Conservation (phyloP, 2,888 invertebrate species). For the Zele albiditarsus region DNA sequence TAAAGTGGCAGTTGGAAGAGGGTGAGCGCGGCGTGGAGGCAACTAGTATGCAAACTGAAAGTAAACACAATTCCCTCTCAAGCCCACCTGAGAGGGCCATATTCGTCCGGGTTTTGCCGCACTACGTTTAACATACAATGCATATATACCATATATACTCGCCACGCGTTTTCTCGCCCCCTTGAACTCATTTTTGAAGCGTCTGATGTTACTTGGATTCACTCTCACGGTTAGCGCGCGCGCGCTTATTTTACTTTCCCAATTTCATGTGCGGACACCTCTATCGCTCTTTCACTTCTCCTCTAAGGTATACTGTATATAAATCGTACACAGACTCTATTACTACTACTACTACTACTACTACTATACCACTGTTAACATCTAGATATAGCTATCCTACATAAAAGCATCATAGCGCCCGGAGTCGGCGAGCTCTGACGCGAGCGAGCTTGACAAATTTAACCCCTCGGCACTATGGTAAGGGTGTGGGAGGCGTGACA, state of each 20-base stretch:
- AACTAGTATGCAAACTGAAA: constrained; percentile 69
- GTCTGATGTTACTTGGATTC: neutral
- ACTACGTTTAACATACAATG: constrained; percentile 9
- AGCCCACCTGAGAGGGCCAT: neutral
- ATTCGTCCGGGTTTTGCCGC: neutral
- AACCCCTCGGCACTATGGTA: neutral
- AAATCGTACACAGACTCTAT: neutral
- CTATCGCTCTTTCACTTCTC: neutral
- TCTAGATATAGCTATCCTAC: neutral
- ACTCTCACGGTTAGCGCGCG: neutral
- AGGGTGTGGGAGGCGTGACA: neutral
- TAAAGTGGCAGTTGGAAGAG: constrained; percentile 37
- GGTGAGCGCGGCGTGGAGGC: constrained; percentile 51
- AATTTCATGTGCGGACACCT: neutral
- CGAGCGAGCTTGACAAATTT: constrained; percentile 20
- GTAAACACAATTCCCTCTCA: constrained; percentile 68
- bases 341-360: neutral
- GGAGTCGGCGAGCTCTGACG: neutral
- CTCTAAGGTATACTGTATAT: neutral
- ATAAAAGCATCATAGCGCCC: neutral
- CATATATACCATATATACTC: neutral
- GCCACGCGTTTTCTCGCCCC: neutral
- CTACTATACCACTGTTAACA: neutral
- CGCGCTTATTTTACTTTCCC: neutral
- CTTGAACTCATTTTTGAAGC: neutral